These are phyloP conservation scores for Platycheirus rosarum DNA, from an alignment of 2,888 invertebrate species.

Conservation along the genomic window DNA sequence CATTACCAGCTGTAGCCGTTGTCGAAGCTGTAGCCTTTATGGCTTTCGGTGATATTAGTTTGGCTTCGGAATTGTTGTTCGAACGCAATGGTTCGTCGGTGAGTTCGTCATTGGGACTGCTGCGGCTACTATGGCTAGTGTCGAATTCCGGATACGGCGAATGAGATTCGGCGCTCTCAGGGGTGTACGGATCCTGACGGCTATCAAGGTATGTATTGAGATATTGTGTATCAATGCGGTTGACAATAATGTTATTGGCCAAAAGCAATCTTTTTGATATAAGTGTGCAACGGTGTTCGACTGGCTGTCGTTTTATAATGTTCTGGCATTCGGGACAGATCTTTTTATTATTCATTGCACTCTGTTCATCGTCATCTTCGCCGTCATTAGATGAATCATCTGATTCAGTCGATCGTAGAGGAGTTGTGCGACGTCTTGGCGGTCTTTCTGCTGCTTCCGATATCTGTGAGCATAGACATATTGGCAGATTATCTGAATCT, in stretches of 20 bases:
- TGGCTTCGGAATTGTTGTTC: constrained; percentile 64
- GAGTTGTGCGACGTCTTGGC: constrained; percentile 54
- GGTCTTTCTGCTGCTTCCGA: constrained; percentile 64
- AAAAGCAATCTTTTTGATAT: constrained; percentile 79
- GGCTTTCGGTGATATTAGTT: constrained; percentile 57
- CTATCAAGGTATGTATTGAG: constrained; percentile 80
- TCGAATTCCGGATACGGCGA: constrained; percentile 85
- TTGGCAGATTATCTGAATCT: constrained; percentile 83
- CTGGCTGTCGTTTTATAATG: constrained; percentile 78
- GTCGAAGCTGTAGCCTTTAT: constrained; percentile 38
- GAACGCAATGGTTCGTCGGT: constrained; percentile 75
- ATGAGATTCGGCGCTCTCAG: constrained; percentile 91
- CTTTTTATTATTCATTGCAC: constrained; percentile 43
- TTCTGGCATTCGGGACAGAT: constrained; percentile 80
- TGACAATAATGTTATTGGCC: constrained; percentile 83
- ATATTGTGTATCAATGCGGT: constrained; percentile 84
- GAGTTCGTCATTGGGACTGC: constrained; percentile 78
- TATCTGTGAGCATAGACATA: constrained; percentile 79
- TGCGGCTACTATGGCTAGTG: constrained; percentile 77
- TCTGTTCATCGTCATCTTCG: constrained; percentile 49
- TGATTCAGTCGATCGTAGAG: constrained; percentile 63
- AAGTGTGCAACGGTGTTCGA: constrained; percentile 79
- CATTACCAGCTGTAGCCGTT: constrained; percentile 63
- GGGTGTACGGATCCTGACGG: constrained; percentile 88
- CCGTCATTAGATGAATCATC: constrained; percentile 48